Evolutionary conservation across 92 coral and sea anemone species (phyloP), one percentile per base, ranked within the genome.

Genomic region (Palythoa grandis): DNA sequence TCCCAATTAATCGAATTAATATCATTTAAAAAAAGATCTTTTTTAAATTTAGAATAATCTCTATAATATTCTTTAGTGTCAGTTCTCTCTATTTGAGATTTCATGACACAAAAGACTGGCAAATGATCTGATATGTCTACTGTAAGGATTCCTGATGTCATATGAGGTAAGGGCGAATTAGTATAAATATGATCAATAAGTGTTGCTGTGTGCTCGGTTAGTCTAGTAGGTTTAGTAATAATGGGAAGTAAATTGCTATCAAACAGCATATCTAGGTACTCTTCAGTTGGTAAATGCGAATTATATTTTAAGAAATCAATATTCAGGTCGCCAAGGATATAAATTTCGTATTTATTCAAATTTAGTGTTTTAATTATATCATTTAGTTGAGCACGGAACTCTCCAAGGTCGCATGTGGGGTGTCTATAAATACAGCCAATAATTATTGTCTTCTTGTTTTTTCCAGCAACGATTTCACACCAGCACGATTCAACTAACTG

Each of bases 101-200:
- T 82, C 12, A 76, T 40, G 17, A 91, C 37, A 50, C 94, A 82
- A 65, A 91, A 88, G 29, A 80, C 66, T 24, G 94, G 94, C 54
- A 91, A 69, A 74, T 91, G 94, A 69, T 91, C 91, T 77, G 93
- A 54, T 24, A 91, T 69, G 63, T 90, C 93, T 13, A 76, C 85
- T 67, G 88, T 86, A 43, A 79, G 70, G 19, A 91, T 91, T 79
- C 89, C 87, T 23, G 89, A 52, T 53, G 85, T 72, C 11, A 86
- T 47, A 25, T 86, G 29, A 23, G 72, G 70, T 11, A 58, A 15
- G 56, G 82, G 87, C 38, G 82, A 66, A 83, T 86, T 92, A 11
- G 92, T 87, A 82, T 83, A 89, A 61, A 92, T 92, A 83, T 87
- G 94, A 65, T 86, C 90, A 38, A 86, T 88, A 9, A 92, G 90